Evolutionary conservation across 2,797 vertebrate genomes (phyloP).

Genomic region (Acipenser ruthenus): DNA sequence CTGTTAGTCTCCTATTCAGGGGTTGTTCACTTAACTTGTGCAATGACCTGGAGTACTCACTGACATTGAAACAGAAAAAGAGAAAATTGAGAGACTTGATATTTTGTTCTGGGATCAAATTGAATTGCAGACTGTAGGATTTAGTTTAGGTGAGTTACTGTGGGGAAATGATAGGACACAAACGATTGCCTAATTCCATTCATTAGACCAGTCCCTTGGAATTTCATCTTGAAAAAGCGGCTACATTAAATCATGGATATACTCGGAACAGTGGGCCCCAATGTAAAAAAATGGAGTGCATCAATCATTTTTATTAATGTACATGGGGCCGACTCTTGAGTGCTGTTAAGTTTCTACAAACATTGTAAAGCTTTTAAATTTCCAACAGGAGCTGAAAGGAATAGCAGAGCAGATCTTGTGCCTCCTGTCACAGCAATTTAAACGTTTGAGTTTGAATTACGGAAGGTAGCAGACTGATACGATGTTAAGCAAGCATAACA

Average conservation of each 20-base stretch:
- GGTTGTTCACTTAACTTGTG: conserved; percentile 70
- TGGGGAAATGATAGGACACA: not conserved
- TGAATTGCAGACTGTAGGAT: conserved; percentile 23
- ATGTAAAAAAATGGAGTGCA: not conserved
- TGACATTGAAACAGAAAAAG: conserved; percentile 42
- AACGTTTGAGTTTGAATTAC: too few species aligned
- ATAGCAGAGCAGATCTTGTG: too few species aligned
- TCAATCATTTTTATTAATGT: conserved; percentile 5
- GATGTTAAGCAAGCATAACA: too few species aligned
- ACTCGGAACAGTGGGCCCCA: not conserved
- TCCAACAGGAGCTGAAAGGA: too few species aligned
- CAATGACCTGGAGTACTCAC: conserved; percentile 62
- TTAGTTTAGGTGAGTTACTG: conserved; percentile 7
- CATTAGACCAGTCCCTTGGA: conserved; percentile 1
- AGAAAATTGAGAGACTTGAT: conserved; percentile 34
- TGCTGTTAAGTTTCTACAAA: not conserved
- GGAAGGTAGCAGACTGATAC: too few species aligned
- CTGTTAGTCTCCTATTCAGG: conserved; percentile 54
- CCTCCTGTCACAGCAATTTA: too few species aligned
- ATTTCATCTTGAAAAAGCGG: not conserved
- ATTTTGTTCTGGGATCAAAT: conserved; percentile 40
- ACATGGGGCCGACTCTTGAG: not conserved
- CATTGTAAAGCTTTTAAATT: too few species aligned
- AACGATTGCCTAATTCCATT: not conserved
- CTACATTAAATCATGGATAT: not conserved